Base-by-base conservation (phyloP, 35 echinoderm and acorn worm species). In the Hemicentrotus pulcherrimus region DNA sequence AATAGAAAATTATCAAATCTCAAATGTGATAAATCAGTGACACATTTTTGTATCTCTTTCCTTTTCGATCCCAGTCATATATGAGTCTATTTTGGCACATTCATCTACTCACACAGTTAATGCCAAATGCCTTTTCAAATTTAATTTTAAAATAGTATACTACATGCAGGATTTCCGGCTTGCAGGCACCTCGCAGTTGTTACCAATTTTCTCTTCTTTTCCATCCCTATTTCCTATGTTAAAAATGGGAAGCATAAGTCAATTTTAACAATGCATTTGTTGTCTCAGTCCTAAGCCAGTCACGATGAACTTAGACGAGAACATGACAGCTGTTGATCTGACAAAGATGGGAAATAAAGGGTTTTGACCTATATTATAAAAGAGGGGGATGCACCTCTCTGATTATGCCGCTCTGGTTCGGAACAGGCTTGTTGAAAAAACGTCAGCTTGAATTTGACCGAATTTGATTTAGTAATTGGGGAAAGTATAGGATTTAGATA, bases 401-500 rank as follows among this genome's bases (percentile, higher is more conserved):
- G 22, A 78, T 78, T 28, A 78, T 5, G 6, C 65, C 22, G 24
- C 5, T 4, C 65, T 28, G 65, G 65, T 78, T 78, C 28, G 65
- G 65, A 78, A 78, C 65, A 78, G 65, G 65, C 65, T 78, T 78
- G 65, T n/a, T 78, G 19, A 28, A 78, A n/a, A 78, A 78, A 22
- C 65, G 65, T 78, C 65, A 78, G 24, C 65, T 78, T 28, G 65
- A 78, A 78, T 78, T 28, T 47, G 46, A 45, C n/a, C 88, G 88
- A 33, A 90, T 90, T 90, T 41, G 12, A 33, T 90, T 47, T 41
- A 90, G 19, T 90, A 47, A 90, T 47, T 45, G 46, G 88, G 88
- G 88, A 90, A 90, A 90, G 88, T 18, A 45, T 19, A 90, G 32
- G 32, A 47, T 47, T 90, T 45, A 90, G 32, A 90, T 32, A 90